Evolutionary conservation across 2,797 vertebrate genomes (phyloP).

Genomic region (Hydrophis major): DNA sequence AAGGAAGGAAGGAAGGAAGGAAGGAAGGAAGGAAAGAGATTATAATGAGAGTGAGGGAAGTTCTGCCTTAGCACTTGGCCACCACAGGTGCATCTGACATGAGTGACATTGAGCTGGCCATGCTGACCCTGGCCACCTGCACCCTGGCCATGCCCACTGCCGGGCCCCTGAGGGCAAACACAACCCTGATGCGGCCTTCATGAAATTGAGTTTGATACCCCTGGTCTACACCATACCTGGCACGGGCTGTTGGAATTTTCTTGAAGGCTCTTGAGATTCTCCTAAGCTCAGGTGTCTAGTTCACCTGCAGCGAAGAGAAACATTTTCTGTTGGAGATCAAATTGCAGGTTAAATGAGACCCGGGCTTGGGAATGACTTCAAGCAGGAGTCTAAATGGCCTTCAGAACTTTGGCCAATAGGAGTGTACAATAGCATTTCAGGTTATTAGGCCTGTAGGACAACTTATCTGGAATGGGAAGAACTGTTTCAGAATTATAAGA

Average conservation of each 20-base stretch:
- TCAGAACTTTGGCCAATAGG: background rate
- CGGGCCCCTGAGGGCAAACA: too few species aligned
- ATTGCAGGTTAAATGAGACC: background rate
- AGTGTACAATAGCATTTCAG: background rate
- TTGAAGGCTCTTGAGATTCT: background rate
- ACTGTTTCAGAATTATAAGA: background rate
- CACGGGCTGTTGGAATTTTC: background rate
- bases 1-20: too few species aligned
- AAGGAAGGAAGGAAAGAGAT: too few species aligned
- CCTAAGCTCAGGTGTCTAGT: background rate
- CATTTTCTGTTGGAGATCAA: background rate
- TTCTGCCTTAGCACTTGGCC: too few species aligned
- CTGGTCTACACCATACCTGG: background rate
- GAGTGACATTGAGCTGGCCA: too few species aligned
- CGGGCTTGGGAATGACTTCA: background rate
- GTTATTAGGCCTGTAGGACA: background rate
- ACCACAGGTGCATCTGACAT: too few species aligned
- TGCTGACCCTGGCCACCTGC: too few species aligned
- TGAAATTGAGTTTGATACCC: too few species aligned
- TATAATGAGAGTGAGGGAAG: too few species aligned
- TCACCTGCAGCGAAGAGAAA: background rate
- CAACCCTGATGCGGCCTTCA: too few species aligned
- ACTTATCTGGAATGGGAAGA: background rate
- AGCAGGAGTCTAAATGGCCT: background rate
- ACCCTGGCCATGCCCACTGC: too few species aligned